Conservation (phyloP, 2,113 vertebrate species). For the Microtus montanus region DNA sequence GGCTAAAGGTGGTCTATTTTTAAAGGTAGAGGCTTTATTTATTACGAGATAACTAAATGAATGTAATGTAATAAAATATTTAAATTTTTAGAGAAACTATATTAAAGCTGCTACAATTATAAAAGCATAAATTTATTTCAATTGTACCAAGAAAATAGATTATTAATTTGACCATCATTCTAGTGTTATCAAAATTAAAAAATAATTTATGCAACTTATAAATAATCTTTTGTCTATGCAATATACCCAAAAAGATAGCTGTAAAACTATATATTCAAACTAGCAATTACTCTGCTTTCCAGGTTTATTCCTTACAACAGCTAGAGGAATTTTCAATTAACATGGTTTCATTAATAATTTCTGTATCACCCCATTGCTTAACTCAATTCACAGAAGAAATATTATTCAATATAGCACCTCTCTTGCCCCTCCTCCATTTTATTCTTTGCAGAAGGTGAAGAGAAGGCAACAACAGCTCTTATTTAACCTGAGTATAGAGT, state of each 20-base stretch:
- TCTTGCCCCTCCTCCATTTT: background rate
- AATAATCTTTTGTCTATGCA: slow-evolving; percentile 60
- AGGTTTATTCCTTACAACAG: background rate
- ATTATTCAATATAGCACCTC: slow-evolving; percentile 6
- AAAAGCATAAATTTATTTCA: slow-evolving; percentile 55
- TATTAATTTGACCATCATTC: slow-evolving; percentile 42
- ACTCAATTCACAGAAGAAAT: slow-evolving; percentile 23
- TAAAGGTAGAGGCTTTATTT: background rate
- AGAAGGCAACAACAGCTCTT: background rate
- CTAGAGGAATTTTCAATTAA: slow-evolving; percentile 15
- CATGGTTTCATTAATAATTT: slow-evolving; percentile 12
- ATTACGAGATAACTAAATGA: slow-evolving; percentile 3
- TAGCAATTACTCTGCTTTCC: slow-evolving; percentile 45
- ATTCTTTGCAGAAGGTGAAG: background rate
- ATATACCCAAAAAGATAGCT: slow-evolving; percentile 36
- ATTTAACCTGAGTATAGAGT: background rate
- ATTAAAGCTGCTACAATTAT: slow-evolving; percentile 36
- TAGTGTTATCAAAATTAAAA: slow-evolving; percentile 38
- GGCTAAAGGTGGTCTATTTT: slow-evolving; percentile 82
- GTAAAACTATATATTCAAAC: background rate
- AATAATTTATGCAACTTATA: slow-evolving; percentile 41
- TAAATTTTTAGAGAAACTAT: slow-evolving; percentile 49
- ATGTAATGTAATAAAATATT: slow-evolving; percentile 33
- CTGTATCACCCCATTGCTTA: background rate
- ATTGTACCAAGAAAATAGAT: slow-evolving; percentile 28